Evolutionary conservation across 2,113 vertebrate species (phyloP).

Genomic region (Charina bottae): DNA sequence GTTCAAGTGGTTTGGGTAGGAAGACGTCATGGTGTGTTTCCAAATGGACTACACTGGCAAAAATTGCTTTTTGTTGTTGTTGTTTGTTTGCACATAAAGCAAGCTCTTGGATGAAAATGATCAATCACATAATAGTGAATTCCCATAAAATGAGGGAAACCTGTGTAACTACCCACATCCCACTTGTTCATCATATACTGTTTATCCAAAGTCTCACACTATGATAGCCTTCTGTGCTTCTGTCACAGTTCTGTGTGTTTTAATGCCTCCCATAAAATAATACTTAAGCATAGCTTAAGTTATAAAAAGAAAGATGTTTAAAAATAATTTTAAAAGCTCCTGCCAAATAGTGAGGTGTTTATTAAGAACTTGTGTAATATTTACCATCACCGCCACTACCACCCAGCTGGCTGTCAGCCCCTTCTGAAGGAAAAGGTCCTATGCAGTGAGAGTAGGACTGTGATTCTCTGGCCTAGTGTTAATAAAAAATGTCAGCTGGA

Average conservation of each 20-base stretch:
- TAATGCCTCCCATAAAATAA: not conserved
- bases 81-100: not conserved
- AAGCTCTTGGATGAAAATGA: not conserved
- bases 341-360: not conserved
- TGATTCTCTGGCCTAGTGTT: constrained; percentile 13
- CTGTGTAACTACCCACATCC: not conserved
- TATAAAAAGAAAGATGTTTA: constrained; percentile 18
- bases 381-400: not conserved
- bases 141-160: not conserved
- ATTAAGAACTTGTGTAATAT: not conserved
- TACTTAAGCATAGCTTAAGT: not conserved
- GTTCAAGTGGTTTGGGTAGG: not conserved
- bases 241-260: not conserved
- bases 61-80: too few relatives aligned
- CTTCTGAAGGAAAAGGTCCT: not conserved
- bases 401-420: not conserved
- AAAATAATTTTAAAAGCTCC: constrained; percentile 11
- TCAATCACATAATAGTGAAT: not conserved
- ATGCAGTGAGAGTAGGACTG: not conserved
- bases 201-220: not conserved
- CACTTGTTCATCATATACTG: not conserved
- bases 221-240: not conserved
- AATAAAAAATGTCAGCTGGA: constrained; percentile 34
- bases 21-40: not conserved
- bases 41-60: not conserved